Base-by-base conservation (phyloP, 2,797 vertebrate genomes). In the Lithobates pipiens region DNA sequence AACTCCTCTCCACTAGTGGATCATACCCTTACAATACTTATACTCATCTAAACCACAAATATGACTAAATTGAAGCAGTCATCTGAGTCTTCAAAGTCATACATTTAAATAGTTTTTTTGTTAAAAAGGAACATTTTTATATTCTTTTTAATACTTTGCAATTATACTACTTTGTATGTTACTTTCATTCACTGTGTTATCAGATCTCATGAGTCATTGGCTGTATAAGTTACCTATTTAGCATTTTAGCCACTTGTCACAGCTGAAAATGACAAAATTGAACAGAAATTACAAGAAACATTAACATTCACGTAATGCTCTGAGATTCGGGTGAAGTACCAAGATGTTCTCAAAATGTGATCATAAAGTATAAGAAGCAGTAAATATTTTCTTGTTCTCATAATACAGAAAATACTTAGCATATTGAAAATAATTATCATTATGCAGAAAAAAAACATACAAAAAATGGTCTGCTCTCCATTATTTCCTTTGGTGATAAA, bases 331-430 rank as follows among this genome's bases (percentile, higher is more conserved):
- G 76, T 78, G 76, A 78, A 78, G 76, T 78, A 78, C 76, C 76
- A 65, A 67, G 76, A 78, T 78, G 76, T 78, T 61, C 76, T 78
- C 76, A 25, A 78, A 78, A 78, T 78, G 76, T 78, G 76, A 65
- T 78, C 65, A 63, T 78, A 78, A 78, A 78, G 76, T 78, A 67
- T 61, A 67, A 78, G 76, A 39, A 78, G 76, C 76, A 78, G 76
- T 78, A 78, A 78, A 78, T 78, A 78, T 78, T 78, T 78, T 78
- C 76, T 78, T 78, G 36, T 78, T 78, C 76, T 78, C 76, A 67
- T 78, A 78, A 78, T 78, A 78, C 57, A 39, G 57, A 34, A 78
- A 67, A 78, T 78, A 67, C 61, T 78, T 78, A 65, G 76, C 76
- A 78, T 78, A 78, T 78, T 63, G 76, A 78, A 78, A 78, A 67